phyloP scores from a whole-genome alignment of 2,113 vertebrate species.

The Chascanopsetta lugubris region DNA sequence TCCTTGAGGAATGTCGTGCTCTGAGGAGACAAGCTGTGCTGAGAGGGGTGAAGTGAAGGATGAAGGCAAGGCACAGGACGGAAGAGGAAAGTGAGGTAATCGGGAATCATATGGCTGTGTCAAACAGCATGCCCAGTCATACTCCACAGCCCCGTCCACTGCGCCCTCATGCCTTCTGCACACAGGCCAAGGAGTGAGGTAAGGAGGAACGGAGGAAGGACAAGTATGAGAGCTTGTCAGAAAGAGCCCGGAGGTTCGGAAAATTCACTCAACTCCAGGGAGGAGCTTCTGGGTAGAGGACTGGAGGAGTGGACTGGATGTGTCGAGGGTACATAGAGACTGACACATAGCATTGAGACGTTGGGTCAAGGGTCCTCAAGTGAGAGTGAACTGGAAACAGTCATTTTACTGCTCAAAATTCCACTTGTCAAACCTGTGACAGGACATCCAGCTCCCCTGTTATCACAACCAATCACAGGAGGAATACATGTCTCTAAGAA shows the following conservation, averaged over 20 bases:
- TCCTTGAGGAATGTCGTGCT: too few species aligned
- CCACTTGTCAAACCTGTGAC: constrained; percentile 35
- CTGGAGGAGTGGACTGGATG: constrained; percentile 35
- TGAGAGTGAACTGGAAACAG: constrained; percentile 27
- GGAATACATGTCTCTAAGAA: constrained; percentile 11
- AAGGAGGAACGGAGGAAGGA: constrained; percentile 59
- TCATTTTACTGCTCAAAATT: constrained; percentile 48
- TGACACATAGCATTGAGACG: constrained; percentile 34
- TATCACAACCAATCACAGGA: constrained; percentile 6
- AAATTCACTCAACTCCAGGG: constrained; percentile 77
- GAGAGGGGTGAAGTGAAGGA: constrained; percentile 18
- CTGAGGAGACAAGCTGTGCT: not conserved
- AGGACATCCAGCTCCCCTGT: constrained; percentile 13
- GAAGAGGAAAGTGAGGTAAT: constrained; percentile 44
- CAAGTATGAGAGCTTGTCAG: constrained; percentile 65
- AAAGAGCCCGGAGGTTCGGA: constrained; percentile 73
- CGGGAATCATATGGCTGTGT: constrained; percentile 51
- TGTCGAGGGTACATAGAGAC: constrained; percentile 36
- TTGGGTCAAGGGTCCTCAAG: constrained; percentile 4
- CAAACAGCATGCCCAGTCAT: constrained; percentile 50
- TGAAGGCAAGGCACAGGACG: constrained; percentile 14
- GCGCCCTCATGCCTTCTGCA: constrained; percentile 47
- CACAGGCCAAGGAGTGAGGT: constrained; percentile 59
- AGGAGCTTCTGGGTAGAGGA: constrained; percentile 55
- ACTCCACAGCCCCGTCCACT: constrained; percentile 59